phyloP scores from a whole-genome alignment of 2,797 vertebrate species.

The Scarus forsteni region DNA sequence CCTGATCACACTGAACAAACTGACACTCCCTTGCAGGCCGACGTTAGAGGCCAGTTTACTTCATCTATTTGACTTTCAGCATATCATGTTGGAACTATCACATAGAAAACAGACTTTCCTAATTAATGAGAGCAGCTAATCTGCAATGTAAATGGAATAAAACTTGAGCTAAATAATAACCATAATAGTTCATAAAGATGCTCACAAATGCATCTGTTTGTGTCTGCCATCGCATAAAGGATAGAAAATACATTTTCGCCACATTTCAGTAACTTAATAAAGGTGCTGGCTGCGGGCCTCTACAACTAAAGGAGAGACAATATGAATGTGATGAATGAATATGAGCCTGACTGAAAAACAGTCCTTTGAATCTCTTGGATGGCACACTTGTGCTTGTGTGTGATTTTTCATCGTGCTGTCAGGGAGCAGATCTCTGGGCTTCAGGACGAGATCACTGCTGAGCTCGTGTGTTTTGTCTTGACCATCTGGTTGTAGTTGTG shows the following conservation, averaged over 20 bases:
- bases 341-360: neutral
- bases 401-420: constrained; percentile 12
- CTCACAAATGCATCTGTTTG: neutral
- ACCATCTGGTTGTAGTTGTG: constrained; percentile 19
- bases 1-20: neutral
- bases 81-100: neutral
- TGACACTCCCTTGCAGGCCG: neutral
- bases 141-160: neutral
- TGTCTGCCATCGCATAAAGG: neutral
- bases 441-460: neutral
- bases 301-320: constrained; percentile 8
- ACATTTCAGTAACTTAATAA: constrained; percentile 28
- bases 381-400: neutral
- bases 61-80: neutral
- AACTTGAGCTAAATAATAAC: neutral
- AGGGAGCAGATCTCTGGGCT: constrained; percentile 16
- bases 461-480: constrained; percentile 1
- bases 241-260: constrained; percentile 16
- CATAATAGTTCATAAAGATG: neutral
- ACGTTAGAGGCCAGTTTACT: neutral
- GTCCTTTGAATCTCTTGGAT: constrained; percentile 1
- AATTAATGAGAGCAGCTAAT: neutral
- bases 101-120: neutral
- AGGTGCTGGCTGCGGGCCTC: constrained; percentile 19
- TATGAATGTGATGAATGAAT: constrained; percentile 21